Percentiles rank a stretch among this genome's conserved stretches.
Evolutionary conservation across 2,888 invertebrate genomes (phyloP).

Genomic region (Lissocephala sabroskyi): DNA sequence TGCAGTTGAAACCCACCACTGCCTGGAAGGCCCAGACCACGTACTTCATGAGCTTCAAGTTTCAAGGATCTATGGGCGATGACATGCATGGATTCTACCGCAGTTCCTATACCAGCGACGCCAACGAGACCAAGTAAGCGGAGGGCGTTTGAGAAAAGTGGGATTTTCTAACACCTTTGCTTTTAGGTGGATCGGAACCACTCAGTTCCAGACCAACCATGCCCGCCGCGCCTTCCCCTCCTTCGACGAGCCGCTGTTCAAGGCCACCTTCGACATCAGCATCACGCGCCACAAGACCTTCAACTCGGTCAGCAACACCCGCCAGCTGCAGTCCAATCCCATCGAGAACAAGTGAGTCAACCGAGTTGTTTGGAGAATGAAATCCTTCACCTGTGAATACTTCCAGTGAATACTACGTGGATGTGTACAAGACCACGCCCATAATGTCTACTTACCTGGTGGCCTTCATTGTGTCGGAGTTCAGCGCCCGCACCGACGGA

Average conservation of each 20-base stretch:
- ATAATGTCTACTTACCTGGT: slow-evolving; percentile 86
- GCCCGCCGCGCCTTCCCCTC: slow-evolving; percentile 84
- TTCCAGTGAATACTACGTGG: slow-evolving; percentile 41
- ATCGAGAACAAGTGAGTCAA: slow-evolving; percentile 42
- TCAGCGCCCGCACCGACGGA: slow-evolving; percentile 59
- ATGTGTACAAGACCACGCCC: slow-evolving; percentile 71
- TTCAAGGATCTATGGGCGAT: slow-evolving; percentile 74
- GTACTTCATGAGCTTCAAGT: slow-evolving; percentile 73
- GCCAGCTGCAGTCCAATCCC: slow-evolving; percentile 15
- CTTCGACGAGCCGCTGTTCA: slow-evolving; percentile 83
- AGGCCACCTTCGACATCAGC: slow-evolving; percentile 77
- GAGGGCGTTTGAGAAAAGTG: neutral
- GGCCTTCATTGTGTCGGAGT: slow-evolving; percentile 83
- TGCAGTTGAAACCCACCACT: slow-evolving; percentile 54
- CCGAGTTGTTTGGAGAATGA: neutral
- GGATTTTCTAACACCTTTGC: no score
- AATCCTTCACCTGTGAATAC: neutral
- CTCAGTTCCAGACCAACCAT: slow-evolving; percentile 80
- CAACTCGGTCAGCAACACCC: slow-evolving; percentile 56
- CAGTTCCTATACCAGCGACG: slow-evolving; percentile 68
- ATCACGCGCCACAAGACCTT: slow-evolving; percentile 67
- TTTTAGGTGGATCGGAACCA: slow-evolving; percentile 77
- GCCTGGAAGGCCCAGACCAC: slow-evolving; percentile 56
- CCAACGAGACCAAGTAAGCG: slow-evolving; percentile 64
- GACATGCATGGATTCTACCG: slow-evolving; percentile 75